Base-by-base conservation (phyloP, 2,113 vertebrate species). In the Falcunculus frontatus region DNA sequence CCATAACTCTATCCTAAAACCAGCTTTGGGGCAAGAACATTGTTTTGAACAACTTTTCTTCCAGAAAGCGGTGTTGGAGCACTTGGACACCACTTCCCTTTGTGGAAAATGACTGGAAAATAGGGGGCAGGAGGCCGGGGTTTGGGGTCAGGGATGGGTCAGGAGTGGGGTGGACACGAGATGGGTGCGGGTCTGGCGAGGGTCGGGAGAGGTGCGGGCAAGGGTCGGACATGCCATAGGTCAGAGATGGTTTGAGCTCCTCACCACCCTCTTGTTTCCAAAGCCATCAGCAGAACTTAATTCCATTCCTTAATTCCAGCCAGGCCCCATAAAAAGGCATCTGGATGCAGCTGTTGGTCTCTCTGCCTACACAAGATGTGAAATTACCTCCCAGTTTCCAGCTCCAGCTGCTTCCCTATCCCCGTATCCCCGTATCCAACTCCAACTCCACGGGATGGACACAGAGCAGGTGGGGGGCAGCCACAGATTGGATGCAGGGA, bases 1-100 rank as follows among this genome's bases (percentile, higher is more conserved):
- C 59, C 1, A 0, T 4, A 25, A 4, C 4, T 44, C 63, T 1
- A 0, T 0, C 20, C 20, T 9, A n/a, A 39, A 50, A 9, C 19
- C 29, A 56, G 12, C 25, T 42, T 30, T 32, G 91, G 63, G 59
- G 27, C 53, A 29, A 49, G 17, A 56, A 8, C 2, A 3, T 1
- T 2, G 5, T 10, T 87, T 8, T 7, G 8, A 44, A n/a, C 11
- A 30, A 18, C 35, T 62, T 49, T 32, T 32, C 32, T 11, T 4
- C 19, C 33, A 4, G 33, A 13, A 33, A 32, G 13, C 0, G 2
- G 50, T 3, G 22, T 1, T 21, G n/a, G 6, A 52, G 13, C 26
- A 1, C 15, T 39, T 2, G 7, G 64, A 4, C 53, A 32, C 16
- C 2, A 1, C 7, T 15, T 37, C 8, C 32, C 32, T 50, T 25